These are phyloP conservation scores for Sebastes kiyomatsui DNA, from an alignment of 2,797 vertebrate genomes.

Conservation along the genomic window DNA sequence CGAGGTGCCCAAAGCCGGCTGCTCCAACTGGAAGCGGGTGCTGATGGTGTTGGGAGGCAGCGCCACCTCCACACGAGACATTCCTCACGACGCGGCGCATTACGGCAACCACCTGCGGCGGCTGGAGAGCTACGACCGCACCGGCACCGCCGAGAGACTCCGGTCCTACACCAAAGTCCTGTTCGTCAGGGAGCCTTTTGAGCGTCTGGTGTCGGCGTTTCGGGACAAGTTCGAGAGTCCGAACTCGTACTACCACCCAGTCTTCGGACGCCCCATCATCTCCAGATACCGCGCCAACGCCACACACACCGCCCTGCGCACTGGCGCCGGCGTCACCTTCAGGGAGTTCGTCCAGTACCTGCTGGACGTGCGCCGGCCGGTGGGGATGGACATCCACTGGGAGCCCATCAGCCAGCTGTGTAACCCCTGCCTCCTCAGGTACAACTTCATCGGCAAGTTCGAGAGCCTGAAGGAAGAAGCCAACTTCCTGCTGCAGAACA, in stretches of 20 bases:
- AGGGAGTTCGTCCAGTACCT: conserved; percentile 92
- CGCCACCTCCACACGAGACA: conserved; percentile 82
- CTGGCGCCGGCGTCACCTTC: conserved; percentile 90
- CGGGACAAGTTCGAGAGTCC: conserved; percentile 95
- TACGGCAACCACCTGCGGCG: conserved; percentile 86
- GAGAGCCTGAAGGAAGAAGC: conserved; percentile 92
- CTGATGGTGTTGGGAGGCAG: conserved; percentile 92
- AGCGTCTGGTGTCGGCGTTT: conserved; percentile 92
- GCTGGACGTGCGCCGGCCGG: conserved; percentile 89
- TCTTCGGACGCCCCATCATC: conserved; percentile 93
- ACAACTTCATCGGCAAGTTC: conserved; percentile 93
- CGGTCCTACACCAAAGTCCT: conserved; percentile 91
- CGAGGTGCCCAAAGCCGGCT: conserved; percentile 93
- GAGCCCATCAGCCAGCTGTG: conserved; percentile 90
- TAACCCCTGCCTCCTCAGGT: conserved; percentile 90
- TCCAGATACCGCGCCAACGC: conserved; percentile 90
- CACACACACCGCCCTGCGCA: conserved; percentile 83
- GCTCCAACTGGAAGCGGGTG: conserved; percentile 96
- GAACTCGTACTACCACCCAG: conserved; percentile 92
- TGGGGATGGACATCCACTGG: conserved; percentile 98
- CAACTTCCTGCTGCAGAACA: conserved; percentile 86
- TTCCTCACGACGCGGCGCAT: conserved; percentile 89
- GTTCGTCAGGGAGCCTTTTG: conserved; percentile 92
- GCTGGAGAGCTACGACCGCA: conserved; percentile 85
- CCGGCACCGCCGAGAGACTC: conserved; percentile 83